These are phyloP conservation scores for Zelostemma sp. DNA, from an alignment of 1,140 invertebrate species.

Conservation along the genomic window DNA sequence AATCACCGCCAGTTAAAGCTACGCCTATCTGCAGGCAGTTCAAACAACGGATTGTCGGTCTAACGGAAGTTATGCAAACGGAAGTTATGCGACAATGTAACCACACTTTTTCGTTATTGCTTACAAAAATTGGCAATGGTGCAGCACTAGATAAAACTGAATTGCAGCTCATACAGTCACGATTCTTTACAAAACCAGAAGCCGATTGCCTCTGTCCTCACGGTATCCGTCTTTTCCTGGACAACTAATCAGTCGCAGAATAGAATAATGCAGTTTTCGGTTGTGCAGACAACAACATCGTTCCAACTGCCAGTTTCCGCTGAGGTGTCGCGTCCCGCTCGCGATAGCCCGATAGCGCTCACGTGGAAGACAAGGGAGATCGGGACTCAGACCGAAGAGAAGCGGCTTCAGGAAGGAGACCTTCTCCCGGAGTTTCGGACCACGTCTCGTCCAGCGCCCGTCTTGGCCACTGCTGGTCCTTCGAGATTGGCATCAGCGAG, in stretches of 20 bases:
- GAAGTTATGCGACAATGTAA: conserved; percentile 48
- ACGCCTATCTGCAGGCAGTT: conserved; percentile 23
- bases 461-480: too few relatives aligned
- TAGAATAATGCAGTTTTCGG: conserved; percentile 39
- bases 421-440: too few relatives aligned
- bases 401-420: too few relatives aligned
- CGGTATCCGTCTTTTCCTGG: conserved; percentile 43
- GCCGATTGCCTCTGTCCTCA: conserved; percentile 28
- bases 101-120: conserved; percentile 46
- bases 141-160: conserved; percentile 23
- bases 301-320: conserved; percentile 44
- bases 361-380: too few relatives aligned
- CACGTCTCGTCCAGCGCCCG: too few relatives aligned
- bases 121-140: conserved; percentile 54
- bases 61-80: conserved; percentile 34
- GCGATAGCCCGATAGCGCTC: too few relatives aligned
- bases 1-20: conserved; percentile 37
- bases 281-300: conserved; percentile 38
- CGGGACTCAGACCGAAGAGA: too few relatives aligned
- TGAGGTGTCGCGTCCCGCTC: too few relatives aligned
- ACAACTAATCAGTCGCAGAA: conserved; percentile 27
- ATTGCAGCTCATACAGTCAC: conserved; percentile 32
- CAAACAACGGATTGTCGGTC: conserved; percentile 16
- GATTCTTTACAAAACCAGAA: conserved; percentile 34
- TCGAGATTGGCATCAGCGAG: too few relatives aligned